Evolutionary conservation across 2,888 invertebrate species (phyloP).

Genomic region (Spilosoma lubricipeda): DNA sequence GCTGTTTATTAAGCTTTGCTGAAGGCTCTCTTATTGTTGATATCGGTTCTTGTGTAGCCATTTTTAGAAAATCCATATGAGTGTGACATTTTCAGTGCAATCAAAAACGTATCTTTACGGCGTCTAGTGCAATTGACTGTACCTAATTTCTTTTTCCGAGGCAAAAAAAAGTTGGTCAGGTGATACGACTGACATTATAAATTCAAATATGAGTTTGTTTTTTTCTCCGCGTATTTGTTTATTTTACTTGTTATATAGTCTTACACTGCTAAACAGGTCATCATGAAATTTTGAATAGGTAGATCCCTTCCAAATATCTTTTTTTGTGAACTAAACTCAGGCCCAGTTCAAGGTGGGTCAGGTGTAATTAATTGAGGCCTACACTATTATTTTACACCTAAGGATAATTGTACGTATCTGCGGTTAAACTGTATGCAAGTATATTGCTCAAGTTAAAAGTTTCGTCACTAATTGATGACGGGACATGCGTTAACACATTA

Average conservation of each 20-base stretch:
- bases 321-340: too few relatives aligned
- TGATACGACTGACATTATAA: too few relatives aligned
- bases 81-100: background rate
- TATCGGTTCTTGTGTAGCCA: background rate
- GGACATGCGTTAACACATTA: constrained; percentile 40
- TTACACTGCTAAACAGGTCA: too few relatives aligned
- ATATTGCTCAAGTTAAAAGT: constrained; percentile 8
- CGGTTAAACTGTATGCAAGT: background rate
- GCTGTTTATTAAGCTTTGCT: background rate
- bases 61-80: background rate
- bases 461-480: constrained; percentile 32
- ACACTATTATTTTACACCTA: background rate
- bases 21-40: background rate
- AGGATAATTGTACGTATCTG: background rate
- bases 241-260: too few relatives aligned
- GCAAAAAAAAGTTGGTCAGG: background rate
- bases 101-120: background rate
- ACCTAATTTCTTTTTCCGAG: background rate
- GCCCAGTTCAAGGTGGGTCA: background rate
- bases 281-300: too few relatives aligned
- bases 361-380: background rate
- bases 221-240: too few relatives aligned
- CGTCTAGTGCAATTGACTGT: background rate
- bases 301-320: too few relatives aligned
- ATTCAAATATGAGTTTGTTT: too few relatives aligned